phyloP scores from a whole-genome alignment of 2,113 vertebrate genomes.

The Desmodus rotundus region DNA sequence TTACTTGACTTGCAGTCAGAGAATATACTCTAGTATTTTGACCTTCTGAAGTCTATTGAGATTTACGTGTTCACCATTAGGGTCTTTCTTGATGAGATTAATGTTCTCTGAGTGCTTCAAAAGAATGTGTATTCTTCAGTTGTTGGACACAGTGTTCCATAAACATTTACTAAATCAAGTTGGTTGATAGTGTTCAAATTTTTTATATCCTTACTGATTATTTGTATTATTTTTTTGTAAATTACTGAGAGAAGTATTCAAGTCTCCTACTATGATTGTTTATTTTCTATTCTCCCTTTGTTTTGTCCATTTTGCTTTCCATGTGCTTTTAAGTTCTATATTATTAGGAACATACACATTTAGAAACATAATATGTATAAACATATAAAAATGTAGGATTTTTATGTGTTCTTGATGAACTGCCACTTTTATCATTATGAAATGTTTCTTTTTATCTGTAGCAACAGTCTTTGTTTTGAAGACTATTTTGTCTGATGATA shows the following conservation, averaged over 20 bases:
- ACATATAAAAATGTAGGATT: not conserved
- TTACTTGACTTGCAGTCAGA: not conserved
- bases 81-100: not conserved
- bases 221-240: not conserved
- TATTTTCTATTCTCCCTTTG: not conserved
- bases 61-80: not conserved
- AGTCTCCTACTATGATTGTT: not conserved
- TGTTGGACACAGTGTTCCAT: not conserved
- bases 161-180: not conserved
- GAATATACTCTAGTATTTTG: not conserved
- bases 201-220: not conserved
- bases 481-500: not conserved
- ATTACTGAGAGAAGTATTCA: not conserved
- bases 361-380: not conserved
- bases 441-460: not conserved
- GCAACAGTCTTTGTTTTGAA: not conserved
- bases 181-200: not conserved
- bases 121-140: not conserved
- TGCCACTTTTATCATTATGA: not conserved
- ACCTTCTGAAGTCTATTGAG: not conserved
- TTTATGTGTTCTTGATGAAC: not conserved
- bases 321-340: not conserved
- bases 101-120: not conserved
- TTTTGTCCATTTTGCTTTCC: not conserved
- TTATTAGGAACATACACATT: not conserved